A percentile compares a stretch with the other conserved stretches of the same genome.
Evolutionary conservation across 2,113 vertebrate genomes (phyloP).

Genomic region (Crocuta crocuta): DNA sequence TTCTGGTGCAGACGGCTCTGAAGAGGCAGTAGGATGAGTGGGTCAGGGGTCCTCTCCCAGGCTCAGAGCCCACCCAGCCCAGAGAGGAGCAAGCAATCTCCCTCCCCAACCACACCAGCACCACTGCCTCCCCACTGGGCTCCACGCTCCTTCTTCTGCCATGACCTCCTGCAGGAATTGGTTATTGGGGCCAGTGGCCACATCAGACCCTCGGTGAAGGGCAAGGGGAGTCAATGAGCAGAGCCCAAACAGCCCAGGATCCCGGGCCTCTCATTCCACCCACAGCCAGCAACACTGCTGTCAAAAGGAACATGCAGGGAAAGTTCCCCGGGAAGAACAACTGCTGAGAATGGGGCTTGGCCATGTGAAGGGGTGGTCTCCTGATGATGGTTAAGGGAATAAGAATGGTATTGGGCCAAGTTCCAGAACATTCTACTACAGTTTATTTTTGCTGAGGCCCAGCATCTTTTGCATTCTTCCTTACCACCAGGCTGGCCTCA

Average conservation of each 20-base stretch:
- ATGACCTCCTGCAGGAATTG: not conserved
- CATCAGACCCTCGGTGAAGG: not conserved
- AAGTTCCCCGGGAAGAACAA: not conserved
- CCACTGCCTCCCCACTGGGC: not conserved
- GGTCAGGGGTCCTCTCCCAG: not conserved
- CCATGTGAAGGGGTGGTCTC: not conserved
- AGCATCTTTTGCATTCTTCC: not conserved
- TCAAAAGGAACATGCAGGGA: not conserved
- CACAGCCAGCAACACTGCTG: accelerated
- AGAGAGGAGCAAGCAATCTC: not conserved
- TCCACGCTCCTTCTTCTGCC: too few species aligned
- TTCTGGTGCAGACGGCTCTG: slow-evolving; percentile 97
- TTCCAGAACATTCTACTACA: not conserved
- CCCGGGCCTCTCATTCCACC: not conserved
- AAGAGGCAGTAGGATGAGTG: not conserved
- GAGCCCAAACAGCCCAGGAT: not conserved
- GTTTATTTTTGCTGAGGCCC: not conserved
- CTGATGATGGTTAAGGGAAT: accelerated
- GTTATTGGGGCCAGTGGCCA: not conserved
- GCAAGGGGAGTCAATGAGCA: not conserved
- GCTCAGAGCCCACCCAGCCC: not conserved
- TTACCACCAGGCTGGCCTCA: slow-evolving; percentile 71
- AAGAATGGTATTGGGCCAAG: not conserved
- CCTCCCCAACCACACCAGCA: not conserved
- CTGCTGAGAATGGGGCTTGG: not conserved